Base-by-base conservation (phyloP, 2,888 invertebrate genomes). In the Beris morrisii region DNA sequence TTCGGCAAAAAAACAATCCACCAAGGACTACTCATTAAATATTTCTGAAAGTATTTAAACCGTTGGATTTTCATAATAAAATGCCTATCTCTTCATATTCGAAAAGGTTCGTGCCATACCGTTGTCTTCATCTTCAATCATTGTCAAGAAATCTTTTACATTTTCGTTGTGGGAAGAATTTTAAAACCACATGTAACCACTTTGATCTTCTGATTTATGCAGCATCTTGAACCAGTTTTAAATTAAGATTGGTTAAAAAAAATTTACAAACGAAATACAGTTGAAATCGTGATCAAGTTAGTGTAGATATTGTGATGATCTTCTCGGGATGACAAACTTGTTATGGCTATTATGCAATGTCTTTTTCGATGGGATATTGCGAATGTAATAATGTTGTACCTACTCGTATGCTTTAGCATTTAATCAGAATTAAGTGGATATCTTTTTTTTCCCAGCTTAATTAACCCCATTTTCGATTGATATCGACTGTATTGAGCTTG, bases 171-270 rank as follows among this genome's bases (percentile, higher is more conserved):
- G 38, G 38, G 38, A 38, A 38, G 9, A 38, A 9, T 38, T 38
- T 38, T 7, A 38, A 38, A 38, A 38, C 3, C 38, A 38, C 38
- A 7, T 9, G 38, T 38, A 38, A 22, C 22, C 22, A 22, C 22
- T 22, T 22, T 22, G 22, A 22, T 22, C 22, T 38, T 7, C 9
- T 38, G 5, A 38, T 38, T 38, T 38, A 38, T 38, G 58, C 58
- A 31, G 48, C 12, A 15, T 50, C 61, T 61, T 61, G 52, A 61
- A 61, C 61, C 50, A 61, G 61, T 61, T 61, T 38, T 52, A 32
- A 38, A n/a, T 31, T 53, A 28, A 46, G 22, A 22, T 3, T 22
- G 22, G 22, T 22, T 22, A 22, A 59, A 32, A 22, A 38, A 38
- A 52, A 48, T 48, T 3, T 11, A 48, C 31, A 45, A 59, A 59